phyloP scores from a whole-genome alignment of 1,140 invertebrate genomes.

The Proctacanthus coquilletti region DNA sequence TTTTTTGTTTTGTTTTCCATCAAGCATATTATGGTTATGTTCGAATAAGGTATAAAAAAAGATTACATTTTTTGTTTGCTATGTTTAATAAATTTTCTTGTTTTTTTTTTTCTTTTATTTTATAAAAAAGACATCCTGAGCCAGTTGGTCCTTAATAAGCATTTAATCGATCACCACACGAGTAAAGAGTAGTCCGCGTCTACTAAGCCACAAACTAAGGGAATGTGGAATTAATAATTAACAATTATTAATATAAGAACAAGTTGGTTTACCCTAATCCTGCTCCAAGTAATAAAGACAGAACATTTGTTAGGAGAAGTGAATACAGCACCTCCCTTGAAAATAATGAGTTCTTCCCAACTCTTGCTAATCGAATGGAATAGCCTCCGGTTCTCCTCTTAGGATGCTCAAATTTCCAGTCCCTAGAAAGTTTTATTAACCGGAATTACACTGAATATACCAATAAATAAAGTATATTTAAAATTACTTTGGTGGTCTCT shows the following conservation, averaged over 20 bases:
- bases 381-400: conserved; percentile 36
- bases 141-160: too few relatives aligned
- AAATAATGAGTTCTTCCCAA: conserved; percentile 65
- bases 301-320: conserved; percentile 73
- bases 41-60: too few relatives aligned
- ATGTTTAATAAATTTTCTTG: too few relatives aligned
- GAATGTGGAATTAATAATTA: conserved; percentile 10
- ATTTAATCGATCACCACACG: conserved; percentile 43
- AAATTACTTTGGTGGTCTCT: conserved; percentile 64
- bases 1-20: too few relatives aligned
- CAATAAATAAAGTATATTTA: conserved; percentile 1
- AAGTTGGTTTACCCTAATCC: conserved; percentile 78
- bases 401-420: conserved; percentile 65
- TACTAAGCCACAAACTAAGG: conserved; percentile 49
- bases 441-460: conserved; percentile 4
- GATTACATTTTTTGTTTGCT: too few relatives aligned
- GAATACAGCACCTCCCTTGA: conserved; percentile 81
- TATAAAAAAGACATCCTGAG: too few relatives aligned
- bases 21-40: too few relatives aligned
- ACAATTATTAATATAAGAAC: conserved; percentile 3
- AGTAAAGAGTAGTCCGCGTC: conserved; percentile 44
- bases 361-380: conserved; percentile 65
- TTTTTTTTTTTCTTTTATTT: too few relatives aligned
- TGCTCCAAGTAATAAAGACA: conserved; percentile 76
- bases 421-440: too few relatives aligned